Evolutionary conservation across 2,797 vertebrate species (phyloP), one percentile per base, ranked within the genome.

Genomic region (Brotogeris chrysoptera): DNA sequence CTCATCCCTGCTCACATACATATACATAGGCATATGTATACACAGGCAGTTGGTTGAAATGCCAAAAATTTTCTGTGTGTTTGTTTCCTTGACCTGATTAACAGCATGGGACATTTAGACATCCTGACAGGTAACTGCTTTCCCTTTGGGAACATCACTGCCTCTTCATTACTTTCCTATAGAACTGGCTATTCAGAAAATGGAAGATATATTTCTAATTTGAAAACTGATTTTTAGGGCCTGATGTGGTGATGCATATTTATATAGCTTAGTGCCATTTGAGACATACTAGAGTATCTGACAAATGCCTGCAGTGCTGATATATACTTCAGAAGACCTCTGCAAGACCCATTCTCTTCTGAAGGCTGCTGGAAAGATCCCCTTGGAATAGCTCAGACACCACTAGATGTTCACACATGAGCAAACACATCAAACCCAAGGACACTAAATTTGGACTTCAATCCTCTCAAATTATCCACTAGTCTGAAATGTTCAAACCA

Each of bases 381-480:
- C 38, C 77, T 53, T 0, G 0, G 0, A 38, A n/a, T 52, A 86
- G 32, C 34, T 92, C 61, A 76, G 21, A 46, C 5, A 2, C 9
- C 46, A 71, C 44, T 39, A 79, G n/a, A 70, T 80, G 30, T 63
- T 92, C 55, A 69, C 27, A 44, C 60, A 68, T 12, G 24, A 91
- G 84, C 38, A 84, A 86, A 88, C 25, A 16, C 80, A 88, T 65
- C 41, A 72, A 86, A 66, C 19, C 69, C 76, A 88, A 57, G 74
- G 66, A 84, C 52, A 80, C 32, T 30, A 65, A 63, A 85, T 65
- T 82, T 89, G 68, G 21, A 73, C 66, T 95, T 94, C 46, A 90
- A 24, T 27, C 41, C 6, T 59, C 50, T 63, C 10, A 7, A 47
- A 9, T 63, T 50, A 60, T 11, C 41, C 34, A 64, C 61, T 38